Conservation (phyloP, 1,140 invertebrate genomes). For the Helicoverpa armigera region DNA sequence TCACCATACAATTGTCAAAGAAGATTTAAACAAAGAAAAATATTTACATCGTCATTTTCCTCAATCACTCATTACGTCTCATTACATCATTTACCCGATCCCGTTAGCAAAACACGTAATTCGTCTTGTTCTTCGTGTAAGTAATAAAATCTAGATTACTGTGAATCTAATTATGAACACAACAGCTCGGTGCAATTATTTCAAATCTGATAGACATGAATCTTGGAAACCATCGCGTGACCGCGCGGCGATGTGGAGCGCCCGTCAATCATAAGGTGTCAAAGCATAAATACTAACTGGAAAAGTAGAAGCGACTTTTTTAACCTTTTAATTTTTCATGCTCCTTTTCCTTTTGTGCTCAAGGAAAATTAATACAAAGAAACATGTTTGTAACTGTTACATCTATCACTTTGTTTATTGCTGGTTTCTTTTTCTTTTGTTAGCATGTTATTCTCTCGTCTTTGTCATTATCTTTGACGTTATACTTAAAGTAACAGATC, state of each 20-base stretch:
- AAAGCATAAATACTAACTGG: slow-evolving; percentile 38
- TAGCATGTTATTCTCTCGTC: not conserved
- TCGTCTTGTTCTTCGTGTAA: slow-evolving; percentile 14
- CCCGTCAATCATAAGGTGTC: slow-evolving; percentile 44
- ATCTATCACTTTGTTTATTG: not conserved
- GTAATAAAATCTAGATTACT: slow-evolving; percentile 45
- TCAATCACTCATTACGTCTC: slow-evolving; percentile 34
- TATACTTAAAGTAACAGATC: slow-evolving; percentile 17
- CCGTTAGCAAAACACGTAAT: slow-evolving; percentile 17
- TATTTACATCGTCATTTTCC: slow-evolving; percentile 21
- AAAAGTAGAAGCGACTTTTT: slow-evolving; percentile 29
- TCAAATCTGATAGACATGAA: slow-evolving; percentile 52
- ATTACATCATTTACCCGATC: slow-evolving; percentile 32
- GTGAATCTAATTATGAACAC: slow-evolving; percentile 39
- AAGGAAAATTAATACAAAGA: slow-evolving; percentile 22
- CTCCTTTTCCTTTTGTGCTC: slow-evolving; percentile 7
- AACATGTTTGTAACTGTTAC: not conserved
- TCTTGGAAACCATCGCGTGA: slow-evolving; percentile 57
- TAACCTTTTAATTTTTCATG: slow-evolving; percentile 32
- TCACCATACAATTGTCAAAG: slow-evolving; percentile 41
- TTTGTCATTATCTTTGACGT: slow-evolving; percentile 17
- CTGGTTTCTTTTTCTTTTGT: slow-evolving; percentile 7
- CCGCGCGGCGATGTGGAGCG: slow-evolving; percentile 34
- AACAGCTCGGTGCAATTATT: slow-evolving; percentile 44
- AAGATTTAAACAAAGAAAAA: slow-evolving; percentile 28